Evolutionary conservation across 2,888 invertebrate species (phyloP).

Genomic region (Tetragnatha montana): DNA sequence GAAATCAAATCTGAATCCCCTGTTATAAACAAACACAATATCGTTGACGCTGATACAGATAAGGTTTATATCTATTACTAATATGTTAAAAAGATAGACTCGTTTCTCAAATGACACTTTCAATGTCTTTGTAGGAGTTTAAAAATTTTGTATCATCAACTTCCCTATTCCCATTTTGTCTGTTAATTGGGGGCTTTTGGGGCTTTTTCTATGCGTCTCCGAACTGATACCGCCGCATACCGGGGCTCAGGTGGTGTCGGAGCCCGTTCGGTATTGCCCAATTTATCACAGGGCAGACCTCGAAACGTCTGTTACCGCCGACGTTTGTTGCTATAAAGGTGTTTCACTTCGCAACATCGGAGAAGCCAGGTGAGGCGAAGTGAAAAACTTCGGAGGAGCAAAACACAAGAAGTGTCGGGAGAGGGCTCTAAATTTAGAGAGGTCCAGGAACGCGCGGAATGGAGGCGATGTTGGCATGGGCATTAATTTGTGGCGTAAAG

Average conservation of each 20-base stretch:
- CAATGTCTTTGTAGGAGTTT: neutral
- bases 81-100: no score
- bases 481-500: conserved; percentile 59
- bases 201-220: no score
- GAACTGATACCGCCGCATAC: no score
- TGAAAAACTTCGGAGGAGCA: conserved; percentile 38
- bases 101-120: neutral
- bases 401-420: conserved; percentile 61
- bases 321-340: conserved; percentile 69
- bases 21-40: no score
- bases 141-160: no score
- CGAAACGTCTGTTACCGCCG: conserved; percentile 55
- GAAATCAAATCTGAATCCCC: no score
- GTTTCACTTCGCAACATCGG: conserved; percentile 67
- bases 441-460: conserved; percentile 43
- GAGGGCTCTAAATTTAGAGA: conserved; percentile 56
- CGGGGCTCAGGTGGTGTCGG: no score
- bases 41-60: no score
- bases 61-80: no score
- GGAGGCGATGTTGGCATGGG: conserved; percentile 51
- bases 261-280: conserved; percentile 8
- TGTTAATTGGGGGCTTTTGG: no score
- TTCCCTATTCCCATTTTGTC: no score
- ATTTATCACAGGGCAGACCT: conserved; percentile 42
- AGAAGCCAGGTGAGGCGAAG: conserved; percentile 54